Conservation (phyloP, 2,797 vertebrate genomes). For the Pseudotriccus pelzelni region DNA sequence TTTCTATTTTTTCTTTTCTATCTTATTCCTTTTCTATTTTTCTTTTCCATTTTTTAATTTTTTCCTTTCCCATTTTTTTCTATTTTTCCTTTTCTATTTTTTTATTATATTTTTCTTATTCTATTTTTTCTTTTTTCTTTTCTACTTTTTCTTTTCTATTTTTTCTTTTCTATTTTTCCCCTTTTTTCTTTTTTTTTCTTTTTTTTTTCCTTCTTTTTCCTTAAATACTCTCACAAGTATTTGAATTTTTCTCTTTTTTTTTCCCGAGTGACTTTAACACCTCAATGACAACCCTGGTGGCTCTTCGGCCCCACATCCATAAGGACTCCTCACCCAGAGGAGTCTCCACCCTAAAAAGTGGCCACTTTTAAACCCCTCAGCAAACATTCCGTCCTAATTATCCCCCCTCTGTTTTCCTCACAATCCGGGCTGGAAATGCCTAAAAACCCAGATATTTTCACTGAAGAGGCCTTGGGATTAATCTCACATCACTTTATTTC, state of each 20-base stretch:
- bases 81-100: too few relatives aligned
- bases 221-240: neutral
- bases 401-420: neutral
- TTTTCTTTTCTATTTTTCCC: too few relatives aligned
- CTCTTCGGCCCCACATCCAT: neutral
- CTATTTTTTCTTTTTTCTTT: neutral
- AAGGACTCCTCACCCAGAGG: neutral
- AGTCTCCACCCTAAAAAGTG: neutral
- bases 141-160: neutral
- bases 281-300: neutral
- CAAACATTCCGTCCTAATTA: neutral
- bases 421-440: neutral
- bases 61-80: too few relatives aligned
- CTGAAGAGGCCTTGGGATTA: neutral
- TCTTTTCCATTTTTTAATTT: too few relatives aligned
- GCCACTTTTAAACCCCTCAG: neutral
- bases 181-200: neutral
- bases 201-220: neutral
- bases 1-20: neutral
- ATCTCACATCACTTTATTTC: neutral
- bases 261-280: neutral
- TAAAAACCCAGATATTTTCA: neutral
- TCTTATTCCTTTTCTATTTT: too few relatives aligned
- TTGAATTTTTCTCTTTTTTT: neutral
- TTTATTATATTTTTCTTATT: too few relatives aligned